A percentile compares a stretch with the other conserved stretches of the same genome.
Conservation (phyloP, 1,140 invertebrate genomes). For the Andrena cerasifolii region DNA sequence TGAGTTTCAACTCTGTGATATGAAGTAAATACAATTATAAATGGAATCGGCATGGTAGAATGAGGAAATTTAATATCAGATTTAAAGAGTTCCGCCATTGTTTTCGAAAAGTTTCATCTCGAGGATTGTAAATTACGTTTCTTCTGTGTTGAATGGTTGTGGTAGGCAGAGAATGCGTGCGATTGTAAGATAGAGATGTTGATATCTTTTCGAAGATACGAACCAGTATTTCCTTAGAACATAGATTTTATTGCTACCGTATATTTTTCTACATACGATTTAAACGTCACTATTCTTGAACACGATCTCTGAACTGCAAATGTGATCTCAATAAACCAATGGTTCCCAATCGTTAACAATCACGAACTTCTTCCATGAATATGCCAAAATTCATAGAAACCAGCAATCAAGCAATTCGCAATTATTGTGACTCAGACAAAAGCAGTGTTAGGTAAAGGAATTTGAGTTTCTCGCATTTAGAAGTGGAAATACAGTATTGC, state of each 20-base stretch:
- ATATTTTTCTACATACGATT: conserved; percentile 47
- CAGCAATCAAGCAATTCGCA: not conserved
- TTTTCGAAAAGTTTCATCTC: no score
- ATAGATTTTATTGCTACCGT: conserved; percentile 26
- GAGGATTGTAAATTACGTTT: no score
- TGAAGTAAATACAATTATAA: not conserved
- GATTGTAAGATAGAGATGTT: not conserved
- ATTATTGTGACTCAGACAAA: not conserved
- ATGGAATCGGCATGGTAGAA: conserved; percentile 1
- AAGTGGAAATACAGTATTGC: not conserved
- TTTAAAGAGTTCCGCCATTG: no score
- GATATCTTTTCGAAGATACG: not conserved
- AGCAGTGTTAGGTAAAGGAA: no score
- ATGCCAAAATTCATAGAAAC: conserved; percentile 7
- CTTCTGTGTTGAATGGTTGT: not conserved
- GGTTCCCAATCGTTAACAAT: conserved; percentile 16
- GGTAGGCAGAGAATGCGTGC: not conserved
- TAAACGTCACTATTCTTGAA: conserved; percentile 26
- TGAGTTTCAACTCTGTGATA: conserved; percentile 22
- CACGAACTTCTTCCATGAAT: not conserved
- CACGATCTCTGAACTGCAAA: conserved; percentile 36
- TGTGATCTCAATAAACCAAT: conserved; percentile 27
- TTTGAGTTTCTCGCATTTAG: not conserved
- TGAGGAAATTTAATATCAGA: not conserved
- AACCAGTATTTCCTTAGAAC: conserved; percentile 32